These are phyloP conservation scores for Drosophila ironensis DNA, from an alignment of 1,140 invertebrate species.

Conservation along the genomic window DNA sequence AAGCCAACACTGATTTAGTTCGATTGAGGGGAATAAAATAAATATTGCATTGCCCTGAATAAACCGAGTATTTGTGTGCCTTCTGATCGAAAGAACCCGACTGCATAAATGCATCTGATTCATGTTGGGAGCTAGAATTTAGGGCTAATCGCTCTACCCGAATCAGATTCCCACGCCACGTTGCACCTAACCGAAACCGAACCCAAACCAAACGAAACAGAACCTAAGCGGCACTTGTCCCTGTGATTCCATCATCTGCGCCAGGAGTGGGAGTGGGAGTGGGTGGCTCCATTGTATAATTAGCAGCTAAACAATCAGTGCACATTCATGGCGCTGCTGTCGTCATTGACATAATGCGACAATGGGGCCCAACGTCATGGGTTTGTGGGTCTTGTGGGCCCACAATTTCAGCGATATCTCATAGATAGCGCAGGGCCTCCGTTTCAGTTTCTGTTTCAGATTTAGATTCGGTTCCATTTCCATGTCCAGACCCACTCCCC, in stretches of 20 bases:
- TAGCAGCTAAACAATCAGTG: slow-evolving; percentile 62
- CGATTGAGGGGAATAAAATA: no score
- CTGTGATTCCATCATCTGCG: slow-evolving; percentile 25
- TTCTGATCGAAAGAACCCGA: no score
- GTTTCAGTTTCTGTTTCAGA: not conserved
- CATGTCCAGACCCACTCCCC: not conserved
- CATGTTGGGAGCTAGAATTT: not conserved
- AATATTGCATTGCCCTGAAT: no score
- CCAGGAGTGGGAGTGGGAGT: slow-evolving; percentile 11
- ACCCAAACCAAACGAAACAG: no score
- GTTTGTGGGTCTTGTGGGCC: slow-evolving; percentile 5
- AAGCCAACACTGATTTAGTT: no score
- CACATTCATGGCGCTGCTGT: slow-evolving; percentile 63
- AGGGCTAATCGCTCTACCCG: not conserved
- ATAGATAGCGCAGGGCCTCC: slow-evolving; percentile 29
- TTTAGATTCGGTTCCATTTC: slow-evolving; percentile 9
- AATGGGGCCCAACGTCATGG: slow-evolving; percentile 57
- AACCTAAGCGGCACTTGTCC: slow-evolving; percentile 26
- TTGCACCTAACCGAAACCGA: slow-evolving; percentile 1
- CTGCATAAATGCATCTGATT: slow-evolving; percentile 17
- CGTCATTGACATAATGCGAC: slow-evolving; percentile 79
- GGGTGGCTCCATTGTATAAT: slow-evolving; percentile 32
- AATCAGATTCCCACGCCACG: slow-evolving; percentile 26
- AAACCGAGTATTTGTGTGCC: no score
- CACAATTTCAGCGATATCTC: slow-evolving; percentile 27